Evolutionary conservation across 2,113 vertebrate species (phyloP).

Genomic region (Otis tarda): DNA sequence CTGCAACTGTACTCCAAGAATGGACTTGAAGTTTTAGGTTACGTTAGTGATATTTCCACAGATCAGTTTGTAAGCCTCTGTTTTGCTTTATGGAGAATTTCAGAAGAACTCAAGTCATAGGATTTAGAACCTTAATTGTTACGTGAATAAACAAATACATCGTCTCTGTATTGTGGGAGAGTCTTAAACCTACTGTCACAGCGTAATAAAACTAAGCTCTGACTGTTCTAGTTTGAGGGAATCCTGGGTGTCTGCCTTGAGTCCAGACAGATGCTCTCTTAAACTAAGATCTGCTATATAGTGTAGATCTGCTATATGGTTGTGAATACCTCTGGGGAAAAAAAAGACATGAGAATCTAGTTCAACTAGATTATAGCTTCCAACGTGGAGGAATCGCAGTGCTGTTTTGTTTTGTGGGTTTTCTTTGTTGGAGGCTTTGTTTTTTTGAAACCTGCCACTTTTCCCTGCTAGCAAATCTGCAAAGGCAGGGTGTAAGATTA

Average conservation of each 20-base stretch:
- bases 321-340: background rate
- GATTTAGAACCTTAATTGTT: background rate
- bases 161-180: background rate
- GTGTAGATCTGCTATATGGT: background rate
- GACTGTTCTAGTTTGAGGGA: background rate
- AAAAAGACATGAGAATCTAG: background rate
- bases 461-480: background rate
- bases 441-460: background rate
- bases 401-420: background rate
- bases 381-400: background rate
- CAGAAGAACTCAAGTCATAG: background rate
- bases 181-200: background rate
- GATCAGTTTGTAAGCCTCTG: background rate
- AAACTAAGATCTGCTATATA: background rate
- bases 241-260: background rate
- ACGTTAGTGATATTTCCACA: background rate
- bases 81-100: background rate
- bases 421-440: background rate
- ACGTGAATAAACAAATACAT: background rate
- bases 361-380: background rate
- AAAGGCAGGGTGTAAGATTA: background rate
- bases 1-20: background rate
- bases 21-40: background rate
- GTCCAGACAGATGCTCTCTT: background rate
- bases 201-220: background rate